Conservation (phyloP, 2,888 invertebrate species). For the Drosophila diplacantha region DNA sequence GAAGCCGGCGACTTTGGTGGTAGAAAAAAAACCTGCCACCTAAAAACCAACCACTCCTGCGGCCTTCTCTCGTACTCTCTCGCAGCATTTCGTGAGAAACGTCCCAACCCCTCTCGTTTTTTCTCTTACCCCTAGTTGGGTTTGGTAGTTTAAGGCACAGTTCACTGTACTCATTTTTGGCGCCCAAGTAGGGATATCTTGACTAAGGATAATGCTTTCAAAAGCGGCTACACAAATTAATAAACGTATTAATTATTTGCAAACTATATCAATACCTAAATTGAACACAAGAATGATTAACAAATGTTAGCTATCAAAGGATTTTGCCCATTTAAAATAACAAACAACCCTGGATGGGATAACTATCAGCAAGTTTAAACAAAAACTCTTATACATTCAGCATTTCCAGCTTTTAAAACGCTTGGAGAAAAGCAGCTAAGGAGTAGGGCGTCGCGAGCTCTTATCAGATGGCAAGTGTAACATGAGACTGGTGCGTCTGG, state of each 20-base stretch:
- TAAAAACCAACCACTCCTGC: conserved; percentile 39
- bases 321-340: neutral
- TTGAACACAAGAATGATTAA: neutral
- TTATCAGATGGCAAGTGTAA: conserved; percentile 69
- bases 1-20: conserved; percentile 40
- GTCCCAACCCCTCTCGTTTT: conserved; percentile 13
- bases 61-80: conserved; percentile 5
- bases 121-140: neutral
- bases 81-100: conserved; percentile 11
- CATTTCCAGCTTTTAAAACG: neutral
- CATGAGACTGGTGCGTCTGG: conserved; percentile 53
- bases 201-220: neutral
- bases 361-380: neutral
- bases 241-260: neutral
- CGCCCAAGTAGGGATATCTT: conserved; percentile 38
- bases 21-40: conserved; percentile 28
- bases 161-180: conserved; percentile 58
- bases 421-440: neutral
- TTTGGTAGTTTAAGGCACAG: conserved; percentile 10
- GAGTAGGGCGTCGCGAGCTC: conserved; percentile 19
- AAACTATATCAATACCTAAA: neutral
- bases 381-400: neutral
- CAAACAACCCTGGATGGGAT: neutral
- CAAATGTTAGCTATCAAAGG: neutral
- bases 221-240: neutral